Conservation (phyloP, 1,140 invertebrate genomes). For the Cydia strobilella region DNA sequence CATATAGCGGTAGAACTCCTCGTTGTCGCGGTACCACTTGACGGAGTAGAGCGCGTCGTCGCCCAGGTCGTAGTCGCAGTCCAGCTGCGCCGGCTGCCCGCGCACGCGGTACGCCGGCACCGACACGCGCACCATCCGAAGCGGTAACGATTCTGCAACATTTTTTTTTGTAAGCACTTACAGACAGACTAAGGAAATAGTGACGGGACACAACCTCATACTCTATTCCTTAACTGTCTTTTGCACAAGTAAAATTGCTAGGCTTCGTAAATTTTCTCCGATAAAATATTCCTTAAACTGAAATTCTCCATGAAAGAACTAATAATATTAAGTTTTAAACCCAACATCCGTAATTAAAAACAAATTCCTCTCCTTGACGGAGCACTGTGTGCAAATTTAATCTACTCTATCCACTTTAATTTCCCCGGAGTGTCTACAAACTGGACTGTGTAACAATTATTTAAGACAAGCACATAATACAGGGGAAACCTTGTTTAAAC, state of each 20-base stretch:
- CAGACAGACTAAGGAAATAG: too few relatives aligned
- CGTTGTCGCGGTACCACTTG: conserved; percentile 94
- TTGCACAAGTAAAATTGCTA: too few relatives aligned
- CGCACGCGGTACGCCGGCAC: conserved; percentile 87
- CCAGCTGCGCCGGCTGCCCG: conserved; percentile 85
- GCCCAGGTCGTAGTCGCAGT: conserved; percentile 88
- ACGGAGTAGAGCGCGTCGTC: conserved; percentile 88
- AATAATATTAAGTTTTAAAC: too few relatives aligned
- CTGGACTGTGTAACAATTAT: not conserved
- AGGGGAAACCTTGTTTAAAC: not conserved
- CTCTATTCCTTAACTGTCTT: too few relatives aligned
- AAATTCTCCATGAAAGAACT: too few relatives aligned
- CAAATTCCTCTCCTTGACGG: not conserved
- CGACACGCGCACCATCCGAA: conserved; percentile 84
- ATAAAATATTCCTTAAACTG: too few relatives aligned
- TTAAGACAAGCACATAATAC: not conserved
- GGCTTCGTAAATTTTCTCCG: too few relatives aligned
- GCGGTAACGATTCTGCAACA: conserved; percentile 77
- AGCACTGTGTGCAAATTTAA: conserved; percentile 24
- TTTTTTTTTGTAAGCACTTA: too few relatives aligned
- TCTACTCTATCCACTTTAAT: conserved; percentile 1
- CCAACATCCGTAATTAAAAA: not conserved
- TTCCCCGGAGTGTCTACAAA: not conserved
- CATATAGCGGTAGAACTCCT: conserved; percentile 92
- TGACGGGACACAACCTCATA: too few relatives aligned